Evolutionary conservation across 2,888 invertebrate genomes (phyloP).

Genomic region (Steinernema hermaphroditum): DNA sequence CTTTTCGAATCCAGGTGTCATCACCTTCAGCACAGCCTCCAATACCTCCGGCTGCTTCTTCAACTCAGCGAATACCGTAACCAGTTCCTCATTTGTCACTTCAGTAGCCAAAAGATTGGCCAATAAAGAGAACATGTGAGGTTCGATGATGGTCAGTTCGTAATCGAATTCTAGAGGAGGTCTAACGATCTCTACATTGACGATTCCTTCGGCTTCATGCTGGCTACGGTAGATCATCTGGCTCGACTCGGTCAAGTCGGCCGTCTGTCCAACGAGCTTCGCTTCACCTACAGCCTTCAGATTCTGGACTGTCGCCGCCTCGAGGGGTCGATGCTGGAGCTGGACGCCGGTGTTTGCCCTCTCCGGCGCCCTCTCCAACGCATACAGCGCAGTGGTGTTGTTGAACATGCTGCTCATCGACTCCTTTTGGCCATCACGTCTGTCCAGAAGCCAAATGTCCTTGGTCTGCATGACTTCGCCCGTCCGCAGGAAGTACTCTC

Average conservation of each 20-base stretch:
- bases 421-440: no score
- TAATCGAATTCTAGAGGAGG: constrained; percentile 30
- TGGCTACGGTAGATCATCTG: constrained; percentile 22
- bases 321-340: neutral
- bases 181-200: constrained; percentile 33
- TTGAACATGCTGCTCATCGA: constrained; percentile 20
- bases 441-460: constrained; percentile 15
- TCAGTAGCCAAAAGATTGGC: constrained; percentile 28
- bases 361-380: constrained; percentile 10
- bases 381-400: constrained; percentile 16
- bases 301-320: neutral
- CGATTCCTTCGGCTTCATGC: constrained; percentile 19
- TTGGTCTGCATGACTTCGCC: constrained; percentile 25
- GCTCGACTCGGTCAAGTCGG: constrained; percentile 28
- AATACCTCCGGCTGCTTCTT: constrained; percentile 16
- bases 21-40: constrained; percentile 32
- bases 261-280: neutral
- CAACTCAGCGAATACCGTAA: constrained; percentile 34
- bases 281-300: neutral
- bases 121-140: constrained; percentile 25
- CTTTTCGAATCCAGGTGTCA: constrained; percentile 24
- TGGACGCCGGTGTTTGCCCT: constrained; percentile 17
- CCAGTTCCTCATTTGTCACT: constrained; percentile 27
- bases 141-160: constrained; percentile 34
- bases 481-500: constrained; percentile 10